These are phyloP conservation scores for Muscina levida DNA, from an alignment of 2,888 invertebrate species.

Conservation along the genomic window DNA sequence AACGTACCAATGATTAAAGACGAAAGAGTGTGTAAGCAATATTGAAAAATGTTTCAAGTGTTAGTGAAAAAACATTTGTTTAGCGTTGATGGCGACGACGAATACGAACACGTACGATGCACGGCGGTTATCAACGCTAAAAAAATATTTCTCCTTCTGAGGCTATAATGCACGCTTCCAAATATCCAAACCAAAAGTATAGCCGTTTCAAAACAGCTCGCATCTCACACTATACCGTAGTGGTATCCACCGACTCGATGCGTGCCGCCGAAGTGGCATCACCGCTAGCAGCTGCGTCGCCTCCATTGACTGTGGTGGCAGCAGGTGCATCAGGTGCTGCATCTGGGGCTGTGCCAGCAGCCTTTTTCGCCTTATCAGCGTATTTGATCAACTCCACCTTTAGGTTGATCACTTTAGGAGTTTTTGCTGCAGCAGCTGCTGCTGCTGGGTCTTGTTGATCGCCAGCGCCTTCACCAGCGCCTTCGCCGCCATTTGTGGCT, in stretches of 20 bases:
- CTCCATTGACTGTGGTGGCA: constrained; percentile 58
- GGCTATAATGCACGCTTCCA: constrained; percentile 73
- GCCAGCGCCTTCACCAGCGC: constrained; percentile 66
- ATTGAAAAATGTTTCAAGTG: constrained; percentile 9
- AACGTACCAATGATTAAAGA: constrained; percentile 29
- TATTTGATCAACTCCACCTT: constrained; percentile 77
- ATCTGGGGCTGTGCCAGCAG: constrained; percentile 54
- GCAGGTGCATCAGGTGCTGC: constrained; percentile 66
- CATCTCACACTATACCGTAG: constrained; percentile 79
- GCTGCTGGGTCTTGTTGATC: constrained; percentile 61
- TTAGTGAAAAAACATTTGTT: constrained; percentile 37
- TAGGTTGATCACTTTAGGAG: constrained; percentile 70
- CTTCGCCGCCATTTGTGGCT: constrained; percentile 67
- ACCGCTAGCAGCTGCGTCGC: constrained; percentile 67
- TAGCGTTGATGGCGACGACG: constrained; percentile 5
- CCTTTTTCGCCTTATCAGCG: constrained; percentile 70
- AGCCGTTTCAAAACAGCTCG: constrained; percentile 78
- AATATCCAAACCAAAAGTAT: constrained; percentile 77
- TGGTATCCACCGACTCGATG: constrained; percentile 79
- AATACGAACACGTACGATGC: constrained; percentile 28
- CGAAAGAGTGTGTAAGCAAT: background rate
- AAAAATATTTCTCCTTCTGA: constrained; percentile 55
- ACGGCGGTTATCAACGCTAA: constrained; percentile 49
- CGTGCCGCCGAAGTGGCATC: constrained; percentile 72
- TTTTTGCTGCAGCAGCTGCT: constrained; percentile 33